Conservation (phyloP, 2,888 invertebrate species). For the Lycaena phlaeas region DNA sequence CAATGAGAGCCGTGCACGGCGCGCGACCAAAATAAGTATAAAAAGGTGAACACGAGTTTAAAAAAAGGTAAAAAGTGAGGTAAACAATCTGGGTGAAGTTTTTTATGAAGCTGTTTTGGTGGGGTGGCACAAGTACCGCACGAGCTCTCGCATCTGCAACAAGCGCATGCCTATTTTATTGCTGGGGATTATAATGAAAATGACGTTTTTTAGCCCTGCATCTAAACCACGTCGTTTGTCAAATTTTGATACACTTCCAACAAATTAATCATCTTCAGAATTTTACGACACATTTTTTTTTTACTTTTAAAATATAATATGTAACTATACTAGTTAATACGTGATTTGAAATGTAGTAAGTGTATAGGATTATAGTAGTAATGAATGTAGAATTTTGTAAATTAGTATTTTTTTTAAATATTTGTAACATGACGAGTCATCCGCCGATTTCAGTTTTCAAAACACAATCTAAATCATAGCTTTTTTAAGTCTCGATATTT, state of each 20-base stretch:
- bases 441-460: too few species aligned
- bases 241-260: not conserved
- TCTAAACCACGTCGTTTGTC: not conserved
- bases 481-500: too few species aligned
- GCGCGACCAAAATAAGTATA: constrained; percentile 56
- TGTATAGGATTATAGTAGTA: too few species aligned
- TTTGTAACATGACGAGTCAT: too few species aligned
- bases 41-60: constrained; percentile 57
- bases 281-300: too few species aligned
- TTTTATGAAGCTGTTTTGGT: constrained; percentile 47
- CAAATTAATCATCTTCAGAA: not conserved
- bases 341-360: too few species aligned
- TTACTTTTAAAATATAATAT: too few species aligned
- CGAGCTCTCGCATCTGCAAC: constrained; percentile 40
- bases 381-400: too few species aligned
- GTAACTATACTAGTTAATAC: too few species aligned
- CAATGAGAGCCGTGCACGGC: constrained; percentile 58
- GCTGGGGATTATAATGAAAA: constrained; percentile 6
- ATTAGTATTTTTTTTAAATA: too few species aligned
- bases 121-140: constrained; percentile 54
- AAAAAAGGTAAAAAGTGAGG: constrained; percentile 70
- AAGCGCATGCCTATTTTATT: constrained; percentile 21
- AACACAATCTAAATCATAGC: too few species aligned
- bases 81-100: constrained; percentile 62
- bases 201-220: not conserved